Evolutionary conservation across 2,113 vertebrate genomes (phyloP).

Genomic region (Bufo gargarizans): DNA sequence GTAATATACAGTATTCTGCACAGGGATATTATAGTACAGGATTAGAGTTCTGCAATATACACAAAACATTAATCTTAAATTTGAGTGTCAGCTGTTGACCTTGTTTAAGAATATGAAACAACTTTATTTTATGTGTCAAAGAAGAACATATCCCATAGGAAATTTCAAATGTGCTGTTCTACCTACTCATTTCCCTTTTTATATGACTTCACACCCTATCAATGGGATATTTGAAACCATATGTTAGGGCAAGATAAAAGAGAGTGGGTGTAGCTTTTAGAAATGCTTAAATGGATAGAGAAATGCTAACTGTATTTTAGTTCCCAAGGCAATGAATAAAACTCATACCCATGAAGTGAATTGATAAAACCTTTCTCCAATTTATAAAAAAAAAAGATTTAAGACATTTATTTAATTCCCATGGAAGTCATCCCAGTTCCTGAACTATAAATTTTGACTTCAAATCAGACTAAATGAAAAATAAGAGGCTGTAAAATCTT

Average conservation of each 20-base stretch:
- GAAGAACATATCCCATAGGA: slow-evolving; percentile 53
- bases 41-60: not conserved
- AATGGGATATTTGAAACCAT: slow-evolving; percentile 55
- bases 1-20: not conserved
- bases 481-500: slow-evolving; percentile 15
- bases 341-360: slow-evolving; percentile 33
- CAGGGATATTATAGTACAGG: not conserved
- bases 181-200: slow-evolving; percentile 57
- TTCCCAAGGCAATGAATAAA: slow-evolving; percentile 53
- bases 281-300: slow-evolving; percentile 55
- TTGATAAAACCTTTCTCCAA: slow-evolving; percentile 49
- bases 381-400: slow-evolving; percentile 15
- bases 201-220: slow-evolving; percentile 58
- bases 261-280: slow-evolving; percentile 54
- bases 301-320: slow-evolving; percentile 46
- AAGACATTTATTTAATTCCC: slow-evolving; percentile 38
- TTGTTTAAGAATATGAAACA: slow-evolving; percentile 50
- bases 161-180: slow-evolving; percentile 53
- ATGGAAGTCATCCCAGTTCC: slow-evolving; percentile 5
- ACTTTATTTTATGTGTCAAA: slow-evolving; percentile 50
- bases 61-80: slow-evolving; percentile 13
- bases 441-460: slow-evolving; percentile 22
- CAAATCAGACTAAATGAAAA: slow-evolving; percentile 25
- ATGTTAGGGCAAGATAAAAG: slow-evolving; percentile 54
- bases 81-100: slow-evolving; percentile 51